These are phyloP conservation scores for Marronus borbonicus DNA, from an alignment of 2,888 invertebrate species.

Conservation along the genomic window DNA sequence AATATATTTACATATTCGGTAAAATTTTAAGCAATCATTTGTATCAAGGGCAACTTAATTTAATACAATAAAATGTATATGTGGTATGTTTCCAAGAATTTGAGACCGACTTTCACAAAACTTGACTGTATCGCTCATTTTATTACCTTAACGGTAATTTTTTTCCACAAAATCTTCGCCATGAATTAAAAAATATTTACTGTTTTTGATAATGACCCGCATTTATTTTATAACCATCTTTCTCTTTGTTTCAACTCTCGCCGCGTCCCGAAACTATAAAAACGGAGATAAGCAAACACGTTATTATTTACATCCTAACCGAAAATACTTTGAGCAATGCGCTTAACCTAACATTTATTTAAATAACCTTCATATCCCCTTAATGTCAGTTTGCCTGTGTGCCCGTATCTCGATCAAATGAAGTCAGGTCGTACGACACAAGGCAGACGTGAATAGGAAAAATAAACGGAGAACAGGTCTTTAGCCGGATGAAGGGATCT, in stretches of 20 bases:
- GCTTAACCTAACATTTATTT: conserved; percentile 42
- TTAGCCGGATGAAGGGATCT: conserved; percentile 32
- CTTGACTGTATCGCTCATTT: no score
- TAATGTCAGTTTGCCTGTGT: conserved; percentile 33
- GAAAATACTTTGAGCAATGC: conserved; percentile 41
- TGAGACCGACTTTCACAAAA: no score
- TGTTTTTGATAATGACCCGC: background rate
- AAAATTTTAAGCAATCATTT: no score
- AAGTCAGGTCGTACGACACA: conserved; percentile 39
- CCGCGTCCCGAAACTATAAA: conserved; percentile 1
- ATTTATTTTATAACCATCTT: background rate
- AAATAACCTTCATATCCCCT: conserved; percentile 47
- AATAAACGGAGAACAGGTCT: conserved; percentile 46
- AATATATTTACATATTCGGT: no score
- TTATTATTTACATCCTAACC: conserved; percentile 36
- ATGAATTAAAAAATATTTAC: conserved; percentile 1
- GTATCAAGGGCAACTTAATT: no score
- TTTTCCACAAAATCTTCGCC: background rate
- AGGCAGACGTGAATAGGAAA: conserved; percentile 44
- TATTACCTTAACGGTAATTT: no score
- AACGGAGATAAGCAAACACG: conserved; percentile 23
- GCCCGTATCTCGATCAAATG: conserved; percentile 41
- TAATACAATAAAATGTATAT: no score
- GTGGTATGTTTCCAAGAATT: no score
- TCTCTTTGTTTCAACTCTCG: conserved; percentile 11